Conservation (phyloP, 2,113 vertebrate genomes). For the Saguinus midas region DNA sequence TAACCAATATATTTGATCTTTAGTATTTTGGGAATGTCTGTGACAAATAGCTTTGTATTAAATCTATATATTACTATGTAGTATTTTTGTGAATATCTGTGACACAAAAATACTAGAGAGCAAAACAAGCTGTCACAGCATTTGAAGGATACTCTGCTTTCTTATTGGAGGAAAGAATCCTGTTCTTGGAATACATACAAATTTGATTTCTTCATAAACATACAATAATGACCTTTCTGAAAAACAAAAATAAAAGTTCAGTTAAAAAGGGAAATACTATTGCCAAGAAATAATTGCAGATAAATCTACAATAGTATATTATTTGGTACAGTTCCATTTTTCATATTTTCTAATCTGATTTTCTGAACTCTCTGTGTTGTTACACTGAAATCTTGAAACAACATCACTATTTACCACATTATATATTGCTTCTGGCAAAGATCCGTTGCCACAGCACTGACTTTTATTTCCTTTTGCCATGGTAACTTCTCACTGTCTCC, state of each 20-base stretch:
- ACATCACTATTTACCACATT: not conserved
- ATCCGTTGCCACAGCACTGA: not conserved
- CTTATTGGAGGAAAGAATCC: not conserved
- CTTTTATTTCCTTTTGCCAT: slow-evolving; percentile 1
- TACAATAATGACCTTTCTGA: not conserved
- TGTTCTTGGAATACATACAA: not conserved
- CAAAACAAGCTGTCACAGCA: not conserved
- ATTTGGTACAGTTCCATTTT: not conserved
- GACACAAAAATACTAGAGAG: not conserved
- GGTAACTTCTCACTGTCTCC: not conserved
- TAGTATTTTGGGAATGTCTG: too few species aligned
- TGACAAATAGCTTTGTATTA: too few species aligned
- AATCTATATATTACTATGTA: too few species aligned
- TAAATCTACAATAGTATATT: not conserved
- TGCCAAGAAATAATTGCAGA: not conserved
- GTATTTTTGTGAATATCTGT: too few species aligned
- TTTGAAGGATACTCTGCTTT: not conserved
- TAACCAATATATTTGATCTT: too few species aligned
- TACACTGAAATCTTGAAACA: not conserved
- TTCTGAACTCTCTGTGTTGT: not conserved
- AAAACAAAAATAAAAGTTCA: not conserved
- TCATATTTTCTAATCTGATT: not conserved
- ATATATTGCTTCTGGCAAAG: not conserved
- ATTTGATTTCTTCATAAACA: not conserved
- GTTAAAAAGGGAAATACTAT: not conserved